Evolutionary conservation across 2,888 invertebrate genomes (phyloP).

Genomic region (Pyralis farinalis): DNA sequence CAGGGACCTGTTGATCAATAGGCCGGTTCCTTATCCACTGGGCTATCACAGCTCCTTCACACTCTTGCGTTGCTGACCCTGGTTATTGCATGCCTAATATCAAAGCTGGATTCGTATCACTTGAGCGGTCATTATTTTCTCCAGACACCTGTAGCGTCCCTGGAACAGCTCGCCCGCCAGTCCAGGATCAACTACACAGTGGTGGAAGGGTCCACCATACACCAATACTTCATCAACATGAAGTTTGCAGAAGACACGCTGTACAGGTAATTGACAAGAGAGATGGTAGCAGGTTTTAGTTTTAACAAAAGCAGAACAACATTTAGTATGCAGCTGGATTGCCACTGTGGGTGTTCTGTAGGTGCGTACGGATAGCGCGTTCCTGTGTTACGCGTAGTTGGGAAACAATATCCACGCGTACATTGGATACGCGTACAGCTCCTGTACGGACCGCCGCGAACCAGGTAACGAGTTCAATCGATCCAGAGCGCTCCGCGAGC

Average conservation of each 20-base stretch:
- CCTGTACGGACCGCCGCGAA: slow-evolving; percentile 24
- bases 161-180: slow-evolving; percentile 93
- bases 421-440: slow-evolving; percentile 25
- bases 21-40: no score
- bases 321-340: no score
- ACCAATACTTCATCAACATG: slow-evolving; percentile 94
- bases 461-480: slow-evolving; percentile 23
- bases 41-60: no score
- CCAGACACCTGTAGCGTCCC: slow-evolving; percentile 91
- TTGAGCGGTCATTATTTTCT: no score
- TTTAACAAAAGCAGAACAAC: no score
- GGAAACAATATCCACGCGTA: slow-evolving; percentile 22
- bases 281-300: no score
- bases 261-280: no score
- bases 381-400: slow-evolving; percentile 23
- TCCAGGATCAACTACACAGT: slow-evolving; percentile 95
- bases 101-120: no score
- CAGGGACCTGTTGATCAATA: no score
- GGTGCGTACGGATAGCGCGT: slow-evolving; percentile 23
- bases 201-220: slow-evolving; percentile 86
- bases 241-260: slow-evolving; percentile 94
- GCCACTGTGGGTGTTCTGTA: no score
- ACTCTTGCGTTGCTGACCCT: no score
- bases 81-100: no score
- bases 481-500: slow-evolving; percentile 21